Evolutionary conservation across 1,140 invertebrate genomes (phyloP).

Genomic region (Zaprionus inermis): DNA sequence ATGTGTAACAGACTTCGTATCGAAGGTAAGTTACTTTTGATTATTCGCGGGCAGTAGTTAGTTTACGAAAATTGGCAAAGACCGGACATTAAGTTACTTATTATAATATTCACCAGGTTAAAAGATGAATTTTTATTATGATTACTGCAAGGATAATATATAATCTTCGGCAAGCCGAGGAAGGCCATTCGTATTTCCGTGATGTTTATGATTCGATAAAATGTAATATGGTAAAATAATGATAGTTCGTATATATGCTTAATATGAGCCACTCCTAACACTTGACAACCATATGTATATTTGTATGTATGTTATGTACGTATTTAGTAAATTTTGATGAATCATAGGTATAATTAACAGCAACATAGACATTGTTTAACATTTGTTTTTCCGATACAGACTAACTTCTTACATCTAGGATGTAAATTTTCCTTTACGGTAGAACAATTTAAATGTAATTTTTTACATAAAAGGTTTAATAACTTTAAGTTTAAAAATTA

Average conservation of each 20-base stretch:
- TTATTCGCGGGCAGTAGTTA: slow-evolving; percentile 1
- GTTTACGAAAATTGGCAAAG: neutral
- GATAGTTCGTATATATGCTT: neutral
- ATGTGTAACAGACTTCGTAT: neutral
- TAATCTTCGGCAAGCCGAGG: neutral
- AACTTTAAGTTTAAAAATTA: slow-evolving; percentile 17
- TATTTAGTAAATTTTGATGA: slow-evolving; percentile 12
- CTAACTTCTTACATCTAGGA: slow-evolving; percentile 18
- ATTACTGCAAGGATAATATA: slow-evolving; percentile 3
- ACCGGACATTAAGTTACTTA: neutral
- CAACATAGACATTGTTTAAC: slow-evolving; percentile 24
- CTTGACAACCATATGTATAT: slow-evolving; percentile 9
- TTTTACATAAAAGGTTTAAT: slow-evolving; percentile 20
- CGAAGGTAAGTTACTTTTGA: neutral
- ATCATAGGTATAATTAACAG: slow-evolving; percentile 11
- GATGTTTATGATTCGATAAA: neutral
- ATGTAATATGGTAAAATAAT: neutral
- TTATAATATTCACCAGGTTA: neutral
- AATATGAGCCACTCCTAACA: neutral
- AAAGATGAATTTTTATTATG: neutral
- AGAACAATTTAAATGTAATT: slow-evolving; percentile 9
- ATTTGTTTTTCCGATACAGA: slow-evolving; percentile 25
- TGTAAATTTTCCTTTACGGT: slow-evolving; percentile 23
- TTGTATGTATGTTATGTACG: neutral
- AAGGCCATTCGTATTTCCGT: neutral